These are phyloP conservation scores for Microcaecilia unicolor DNA, from an alignment of 2,797 vertebrate species.

Conservation along the genomic window DNA sequence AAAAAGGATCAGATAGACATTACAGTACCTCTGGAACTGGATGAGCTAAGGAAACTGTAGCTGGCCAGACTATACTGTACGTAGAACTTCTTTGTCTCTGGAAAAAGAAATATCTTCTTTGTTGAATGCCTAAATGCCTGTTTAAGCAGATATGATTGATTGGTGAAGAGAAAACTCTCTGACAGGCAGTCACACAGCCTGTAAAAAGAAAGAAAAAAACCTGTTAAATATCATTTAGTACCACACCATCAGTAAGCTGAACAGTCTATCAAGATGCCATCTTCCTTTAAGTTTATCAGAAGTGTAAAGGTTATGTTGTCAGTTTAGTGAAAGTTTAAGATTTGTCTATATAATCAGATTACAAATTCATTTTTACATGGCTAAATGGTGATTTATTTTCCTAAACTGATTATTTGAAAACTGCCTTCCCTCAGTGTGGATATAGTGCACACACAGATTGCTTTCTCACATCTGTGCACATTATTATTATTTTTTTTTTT, in stretches of 20 bases:
- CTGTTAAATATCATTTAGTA: conserved; percentile 17
- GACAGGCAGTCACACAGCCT: conserved; percentile 43
- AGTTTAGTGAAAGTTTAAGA: too few relatives aligned
- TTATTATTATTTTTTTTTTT: too few relatives aligned
- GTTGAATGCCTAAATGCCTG: conserved; percentile 47
- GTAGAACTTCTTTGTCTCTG: conserved; percentile 47
- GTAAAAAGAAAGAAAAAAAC: conserved; percentile 35
- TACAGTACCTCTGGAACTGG: conserved; percentile 61
- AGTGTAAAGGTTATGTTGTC: too few relatives aligned
- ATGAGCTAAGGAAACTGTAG: conserved; percentile 56
- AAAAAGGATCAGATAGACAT: conserved; percentile 36
- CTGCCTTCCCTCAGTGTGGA: too few relatives aligned
- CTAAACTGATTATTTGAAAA: too few relatives aligned
- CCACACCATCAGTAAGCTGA: conserved; percentile 14
- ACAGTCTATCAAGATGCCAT: too few relatives aligned
- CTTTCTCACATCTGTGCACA: too few relatives aligned
- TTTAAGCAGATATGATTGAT: conserved; percentile 41
- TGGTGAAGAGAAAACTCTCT: conserved; percentile 32
- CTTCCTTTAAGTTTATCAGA: too few relatives aligned
- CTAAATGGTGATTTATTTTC: too few relatives aligned
- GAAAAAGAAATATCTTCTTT: conserved; percentile 55
- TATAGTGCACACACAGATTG: too few relatives aligned
- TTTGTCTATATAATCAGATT: too few relatives aligned
- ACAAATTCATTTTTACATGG: too few relatives aligned
- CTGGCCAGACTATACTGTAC: conserved; percentile 55